Percentiles rank a stretch among this genome's conserved stretches.
Conservation (phyloP, 2,888 invertebrate species). For the Lasioglossum figueresi region DNA sequence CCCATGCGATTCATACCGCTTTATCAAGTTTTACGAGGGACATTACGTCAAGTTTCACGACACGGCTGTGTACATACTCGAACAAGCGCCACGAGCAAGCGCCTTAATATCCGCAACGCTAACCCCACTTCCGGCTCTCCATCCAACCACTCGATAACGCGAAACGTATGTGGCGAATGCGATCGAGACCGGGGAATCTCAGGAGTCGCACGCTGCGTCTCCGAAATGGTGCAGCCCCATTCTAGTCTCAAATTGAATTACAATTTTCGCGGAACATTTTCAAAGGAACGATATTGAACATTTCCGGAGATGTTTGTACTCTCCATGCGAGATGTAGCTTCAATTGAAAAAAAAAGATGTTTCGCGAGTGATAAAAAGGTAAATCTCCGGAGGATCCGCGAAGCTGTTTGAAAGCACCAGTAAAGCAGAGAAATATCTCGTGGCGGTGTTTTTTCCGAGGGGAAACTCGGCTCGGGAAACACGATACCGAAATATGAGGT, state of each 20-base stretch:
- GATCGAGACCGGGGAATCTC: conserved; percentile 4
- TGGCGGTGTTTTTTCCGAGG: neutral
- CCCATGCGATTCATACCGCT: neutral
- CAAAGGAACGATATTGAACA: neutral
- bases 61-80: conserved; percentile 10
- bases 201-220: neutral
- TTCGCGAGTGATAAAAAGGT: neutral
- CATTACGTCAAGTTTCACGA: conserved; percentile 10
- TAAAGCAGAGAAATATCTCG: neutral
- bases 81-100: conserved; percentile 22
- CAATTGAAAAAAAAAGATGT: neutral
- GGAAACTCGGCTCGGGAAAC: neutral
- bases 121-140: conserved; percentile 33
- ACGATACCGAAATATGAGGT: neutral
- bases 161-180: neutral
- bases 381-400: neutral
- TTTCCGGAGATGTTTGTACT: neutral
- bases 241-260: neutral
- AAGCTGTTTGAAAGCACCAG: neutral
- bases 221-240: neutral
- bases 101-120: conserved; percentile 54
- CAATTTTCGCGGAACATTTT: neutral
- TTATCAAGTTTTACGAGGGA: conserved; percentile 31
- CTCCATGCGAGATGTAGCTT: too few relatives aligned
- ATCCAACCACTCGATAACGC: conserved; percentile 28